A percentile compares a stretch with the other conserved stretches of the same genome.
Conservation (phyloP, 2,888 invertebrate species). For the Aleiodes testaceus region DNA sequence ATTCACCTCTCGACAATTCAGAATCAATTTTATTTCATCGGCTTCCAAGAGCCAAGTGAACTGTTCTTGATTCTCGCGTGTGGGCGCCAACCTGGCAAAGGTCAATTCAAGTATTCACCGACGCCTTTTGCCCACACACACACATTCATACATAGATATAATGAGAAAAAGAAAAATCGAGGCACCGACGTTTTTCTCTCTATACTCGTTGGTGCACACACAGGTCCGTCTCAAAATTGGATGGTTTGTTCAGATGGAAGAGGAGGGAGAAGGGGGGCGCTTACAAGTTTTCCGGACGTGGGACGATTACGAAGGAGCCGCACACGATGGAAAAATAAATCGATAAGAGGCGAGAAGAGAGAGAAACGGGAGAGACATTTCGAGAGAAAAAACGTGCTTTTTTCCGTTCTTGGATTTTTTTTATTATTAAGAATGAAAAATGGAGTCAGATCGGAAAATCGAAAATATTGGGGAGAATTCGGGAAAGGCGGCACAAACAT, state of each 20-base stretch:
- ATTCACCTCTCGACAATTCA: neutral
- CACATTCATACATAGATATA: neutral
- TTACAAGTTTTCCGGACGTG: slow-evolving; percentile 63
- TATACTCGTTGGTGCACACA: neutral
- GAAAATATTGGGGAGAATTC: neutral
- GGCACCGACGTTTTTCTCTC: too few species aligned
- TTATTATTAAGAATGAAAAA: neutral
- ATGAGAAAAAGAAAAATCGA: slow-evolving; percentile 10
- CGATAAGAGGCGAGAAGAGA: slow-evolving; percentile 31
- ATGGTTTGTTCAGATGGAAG: slow-evolving; percentile 60
- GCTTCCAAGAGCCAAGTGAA: neutral
- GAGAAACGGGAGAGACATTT: slow-evolving; percentile 29
- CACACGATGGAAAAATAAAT: slow-evolving; percentile 22
- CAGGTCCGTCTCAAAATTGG: slow-evolving; percentile 62
- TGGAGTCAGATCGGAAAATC: neutral
- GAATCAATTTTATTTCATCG: slow-evolving; percentile 6
- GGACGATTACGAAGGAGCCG: slow-evolving; percentile 57
- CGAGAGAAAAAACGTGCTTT: slow-evolving; percentile 17
- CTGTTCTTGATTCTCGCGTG: neutral
- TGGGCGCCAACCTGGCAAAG: neutral
- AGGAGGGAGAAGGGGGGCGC: slow-evolving; percentile 47
- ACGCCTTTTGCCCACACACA: neutral
- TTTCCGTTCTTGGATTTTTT: too few species aligned
- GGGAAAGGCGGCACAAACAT: too few species aligned
- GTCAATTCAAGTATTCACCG: slow-evolving; percentile 6